Percentiles rank a stretch among this genome's conserved stretches.
These are phyloP conservation scores for Rafetus swinhoei DNA, from an alignment of 2,113 vertebrate genomes.

Conservation along the genomic window DNA sequence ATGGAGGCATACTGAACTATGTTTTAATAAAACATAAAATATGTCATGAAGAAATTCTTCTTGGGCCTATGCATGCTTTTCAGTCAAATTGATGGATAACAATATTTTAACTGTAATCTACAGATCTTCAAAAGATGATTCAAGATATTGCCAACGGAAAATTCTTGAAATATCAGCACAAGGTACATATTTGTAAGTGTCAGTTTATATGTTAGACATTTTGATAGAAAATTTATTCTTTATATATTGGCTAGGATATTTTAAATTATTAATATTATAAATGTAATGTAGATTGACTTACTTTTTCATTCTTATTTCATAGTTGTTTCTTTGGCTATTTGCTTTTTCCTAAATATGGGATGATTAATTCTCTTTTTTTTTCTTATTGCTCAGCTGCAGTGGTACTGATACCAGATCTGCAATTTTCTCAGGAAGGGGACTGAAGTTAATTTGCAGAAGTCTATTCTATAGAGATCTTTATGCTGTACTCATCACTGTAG, in stretches of 20 bases:
- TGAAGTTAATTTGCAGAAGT: background rate
- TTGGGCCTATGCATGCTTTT: background rate
- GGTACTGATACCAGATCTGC: background rate
- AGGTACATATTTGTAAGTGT: background rate
- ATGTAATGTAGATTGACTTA: rapidly evolving
- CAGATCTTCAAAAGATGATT: constrained; percentile 3
- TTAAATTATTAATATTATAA: background rate
- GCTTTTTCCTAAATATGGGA: background rate
- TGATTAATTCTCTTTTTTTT: background rate
- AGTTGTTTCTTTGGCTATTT: background rate
- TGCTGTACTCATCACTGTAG: background rate
- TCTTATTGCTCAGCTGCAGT: rapidly evolving
- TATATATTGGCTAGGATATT: background rate
- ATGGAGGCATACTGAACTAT: background rate
- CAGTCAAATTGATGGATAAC: background rate
- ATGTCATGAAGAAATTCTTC: background rate
- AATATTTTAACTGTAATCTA: background rate
- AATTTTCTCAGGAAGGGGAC: background rate
- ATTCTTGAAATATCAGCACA: background rate
- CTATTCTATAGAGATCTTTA: background rate
- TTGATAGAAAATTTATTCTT: background rate
- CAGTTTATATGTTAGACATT: background rate
- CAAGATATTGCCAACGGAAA: background rate
- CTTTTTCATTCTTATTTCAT: background rate
- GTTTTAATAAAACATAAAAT: constrained; percentile 33